Base-by-base conservation (phyloP, 2,113 vertebrate genomes). In the Paramisgurnus dabryanus region DNA sequence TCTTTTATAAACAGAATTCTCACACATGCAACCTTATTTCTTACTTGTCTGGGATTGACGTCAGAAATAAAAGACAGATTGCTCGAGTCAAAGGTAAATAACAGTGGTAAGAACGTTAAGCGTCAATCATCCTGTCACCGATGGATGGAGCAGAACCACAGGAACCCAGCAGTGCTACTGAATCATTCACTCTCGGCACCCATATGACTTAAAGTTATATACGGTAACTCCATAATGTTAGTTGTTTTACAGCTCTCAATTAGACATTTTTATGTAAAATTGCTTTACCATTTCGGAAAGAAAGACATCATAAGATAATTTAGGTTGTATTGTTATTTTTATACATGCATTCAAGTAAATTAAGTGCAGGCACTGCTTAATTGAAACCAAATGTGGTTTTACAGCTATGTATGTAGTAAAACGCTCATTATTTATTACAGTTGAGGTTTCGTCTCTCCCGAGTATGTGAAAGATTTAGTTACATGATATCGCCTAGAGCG, bases 51-150 rank as follows among this genome's bases (percentile, higher is more conserved):
- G 13, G 40, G 57, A 41, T 74, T 74, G 41, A 47, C 71, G 41
- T 74, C 57, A 74, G 41, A 27, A 45, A 41, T 3, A 81, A 67
- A 83, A 78, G 82, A 87, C 77, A 64, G 57, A 27, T 63, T 75
- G 55, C 15, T 22, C 63, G 64, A 77, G 34, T 47, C 57, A 18
- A 2, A 27, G 72, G 64, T 83, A 66, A 85, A 84, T 85, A 83
- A 83, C 12, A 50, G 72, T 49, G 80, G 65, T 82, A 71, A 47
- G 63, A 5, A 55, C 17, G 77, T 85, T 84, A 87, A 57, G 79
- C 85, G 81, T 90, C 80, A 85, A 85, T 82, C 78, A 91, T 80
- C 70, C 50, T 34, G 7, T 75, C 86, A 85, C 64, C 84, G 77
- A 84, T 77, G 45, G 77, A 84, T 77, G 45, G 83, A 86, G 85